A percentile compares a stretch with the other conserved stretches of the same genome.
Conservation (phyloP, 2,113 vertebrate genomes). For the Sigmodon hispidus region DNA sequence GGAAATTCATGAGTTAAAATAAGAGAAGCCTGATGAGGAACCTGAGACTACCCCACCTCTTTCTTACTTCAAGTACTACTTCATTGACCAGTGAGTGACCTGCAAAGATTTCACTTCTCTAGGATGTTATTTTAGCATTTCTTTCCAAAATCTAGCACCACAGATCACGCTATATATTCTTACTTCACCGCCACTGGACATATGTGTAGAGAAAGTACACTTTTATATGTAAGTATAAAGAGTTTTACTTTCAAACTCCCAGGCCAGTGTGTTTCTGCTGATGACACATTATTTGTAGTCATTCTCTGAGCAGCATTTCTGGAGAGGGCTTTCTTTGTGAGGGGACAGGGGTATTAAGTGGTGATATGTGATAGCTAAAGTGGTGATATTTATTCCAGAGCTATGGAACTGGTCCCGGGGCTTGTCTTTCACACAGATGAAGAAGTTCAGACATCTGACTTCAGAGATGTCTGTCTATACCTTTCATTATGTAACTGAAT, state of each 20-base stretch:
- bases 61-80: background rate
- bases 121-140: background rate
- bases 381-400: background rate
- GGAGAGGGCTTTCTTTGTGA: background rate
- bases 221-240: slow-evolving; percentile 23
- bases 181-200: background rate
- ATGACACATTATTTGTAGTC: background rate
- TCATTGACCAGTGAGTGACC: background rate
- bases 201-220: background rate
- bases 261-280: background rate
- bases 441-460: background rate
- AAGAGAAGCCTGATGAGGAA: background rate
- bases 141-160: background rate
- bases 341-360: background rate
- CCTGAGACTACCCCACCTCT: background rate
- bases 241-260: background rate
- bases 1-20: background rate
- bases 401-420: background rate
- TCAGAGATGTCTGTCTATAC: background rate
- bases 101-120: background rate
- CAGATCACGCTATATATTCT: slow-evolving; percentile 4
- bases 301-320: background rate
- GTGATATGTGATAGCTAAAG: background rate
- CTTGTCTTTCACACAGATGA: background rate
- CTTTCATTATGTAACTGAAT: slow-evolving; percentile 5